A percentile compares a stretch with the other conserved stretches of the same genome.
Conservation (phyloP, 92 coral and sea anemone species). For the Siderastrea siderea region DNA sequence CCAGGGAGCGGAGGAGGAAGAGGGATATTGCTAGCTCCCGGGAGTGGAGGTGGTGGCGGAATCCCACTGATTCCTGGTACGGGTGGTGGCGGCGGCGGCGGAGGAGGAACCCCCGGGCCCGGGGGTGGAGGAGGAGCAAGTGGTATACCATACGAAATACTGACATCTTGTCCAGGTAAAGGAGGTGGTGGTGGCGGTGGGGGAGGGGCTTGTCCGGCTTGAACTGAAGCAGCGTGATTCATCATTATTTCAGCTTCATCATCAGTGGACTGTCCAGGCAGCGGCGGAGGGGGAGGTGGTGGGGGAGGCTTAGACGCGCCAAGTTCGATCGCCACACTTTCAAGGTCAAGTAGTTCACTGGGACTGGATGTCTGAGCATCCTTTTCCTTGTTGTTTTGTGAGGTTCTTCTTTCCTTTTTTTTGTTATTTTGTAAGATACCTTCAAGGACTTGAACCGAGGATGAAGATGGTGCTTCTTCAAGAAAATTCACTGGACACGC, state of each 20-base stretch:
- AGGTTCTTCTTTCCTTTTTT: neutral
- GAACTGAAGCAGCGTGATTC: neutral
- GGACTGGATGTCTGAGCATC: slow-evolving; percentile 13
- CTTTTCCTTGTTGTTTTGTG: neutral
- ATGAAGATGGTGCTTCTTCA: slow-evolving; percentile 13
- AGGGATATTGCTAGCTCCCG: slow-evolving; percentile 25
- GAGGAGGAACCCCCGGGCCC: slow-evolving; percentile 10
- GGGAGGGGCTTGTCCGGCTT: slow-evolving; percentile 12
- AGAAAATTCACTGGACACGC: slow-evolving; percentile 25
- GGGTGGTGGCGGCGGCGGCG: slow-evolving; percentile 71
- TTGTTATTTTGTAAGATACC: slow-evolving; percentile 29
- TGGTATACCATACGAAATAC: neutral
- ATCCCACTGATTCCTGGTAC: slow-evolving; percentile 37
- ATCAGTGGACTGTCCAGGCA: slow-evolving; percentile 26
- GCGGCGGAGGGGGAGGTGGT: slow-evolving; percentile 22
- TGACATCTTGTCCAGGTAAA: slow-evolving; percentile 38
- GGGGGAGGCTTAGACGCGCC: slow-evolving; percentile 9
- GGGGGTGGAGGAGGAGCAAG: slow-evolving; percentile 20
- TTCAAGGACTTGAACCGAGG: slow-evolving; percentile 34
- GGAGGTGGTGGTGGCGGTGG: slow-evolving; percentile 57
- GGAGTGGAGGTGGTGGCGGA: slow-evolving; percentile 66
- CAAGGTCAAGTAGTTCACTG: slow-evolving; percentile 35
- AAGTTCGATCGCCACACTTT: slow-evolving; percentile 51
- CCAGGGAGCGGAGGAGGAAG: slow-evolving; percentile 70
- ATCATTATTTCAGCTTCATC: neutral